Percentiles rank a stretch among this genome's conserved stretches.
Evolutionary conservation across 1,140 invertebrate genomes (phyloP).

Genomic region (Heliothis subflexa): DNA sequence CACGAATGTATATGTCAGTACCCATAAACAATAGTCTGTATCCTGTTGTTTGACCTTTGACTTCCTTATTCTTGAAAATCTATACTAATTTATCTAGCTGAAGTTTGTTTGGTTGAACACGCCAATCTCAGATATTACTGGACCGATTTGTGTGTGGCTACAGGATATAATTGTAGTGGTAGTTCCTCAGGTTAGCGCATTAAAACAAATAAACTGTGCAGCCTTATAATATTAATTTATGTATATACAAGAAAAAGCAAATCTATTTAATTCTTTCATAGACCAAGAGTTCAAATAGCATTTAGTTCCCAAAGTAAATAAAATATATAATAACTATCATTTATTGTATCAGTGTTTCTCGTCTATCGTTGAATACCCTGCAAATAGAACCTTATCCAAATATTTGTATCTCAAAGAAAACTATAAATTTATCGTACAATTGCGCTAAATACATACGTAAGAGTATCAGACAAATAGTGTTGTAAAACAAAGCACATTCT

Average conservation of each 20-base stretch:
- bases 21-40: neutral
- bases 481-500: constrained; percentile 8
- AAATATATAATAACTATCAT: too few relatives aligned
- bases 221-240: too few relatives aligned
- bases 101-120: neutral
- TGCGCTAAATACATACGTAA: constrained; percentile 3
- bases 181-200: too few relatives aligned
- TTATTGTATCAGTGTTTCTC: too few relatives aligned
- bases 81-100: neutral
- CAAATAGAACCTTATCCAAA: neutral
- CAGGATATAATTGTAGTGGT: too few relatives aligned
- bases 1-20: neutral
- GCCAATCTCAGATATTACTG: too few relatives aligned
- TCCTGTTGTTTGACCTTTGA: neutral
- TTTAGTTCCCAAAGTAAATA: too few relatives aligned
- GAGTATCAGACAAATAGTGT: constrained; percentile 30
- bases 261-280: too few relatives aligned
- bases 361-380: neutral
- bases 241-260: too few relatives aligned
- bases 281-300: too few relatives aligned
- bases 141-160: too few relatives aligned
- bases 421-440: constrained; percentile 6
- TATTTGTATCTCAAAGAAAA: constrained; percentile 1
- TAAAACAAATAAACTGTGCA: too few relatives aligned
- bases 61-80: neutral